These are phyloP conservation scores for Cepaea hortensis DNA, from an alignment of 2,888 invertebrate genomes.

Conservation along the genomic window DNA sequence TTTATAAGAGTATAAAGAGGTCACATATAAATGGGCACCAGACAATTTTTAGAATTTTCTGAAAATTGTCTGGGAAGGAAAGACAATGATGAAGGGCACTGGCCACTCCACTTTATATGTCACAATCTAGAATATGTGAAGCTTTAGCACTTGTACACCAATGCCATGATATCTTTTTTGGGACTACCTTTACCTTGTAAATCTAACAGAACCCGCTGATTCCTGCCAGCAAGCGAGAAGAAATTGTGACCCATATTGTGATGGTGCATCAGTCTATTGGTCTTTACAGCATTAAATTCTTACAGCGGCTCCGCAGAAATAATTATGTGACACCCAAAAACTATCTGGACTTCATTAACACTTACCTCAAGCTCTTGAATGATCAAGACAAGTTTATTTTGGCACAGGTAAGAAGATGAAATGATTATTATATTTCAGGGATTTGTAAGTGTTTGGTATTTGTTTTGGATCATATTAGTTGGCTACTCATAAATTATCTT, in stretches of 20 bases:
- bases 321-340: slow-evolving; percentile 95
- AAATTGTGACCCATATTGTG: slow-evolving; percentile 89
- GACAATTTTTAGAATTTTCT: no score
- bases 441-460: no score
- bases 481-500: no score
- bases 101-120: no score
- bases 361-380: slow-evolving; percentile 85
- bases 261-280: slow-evolving; percentile 88
- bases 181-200: neutral
- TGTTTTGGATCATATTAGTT: no score
- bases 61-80: no score
- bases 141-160: no score
- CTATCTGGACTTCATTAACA: slow-evolving; percentile 90
- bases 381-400: slow-evolving; percentile 81
- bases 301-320: slow-evolving; percentile 84
- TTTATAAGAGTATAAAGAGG: no score
- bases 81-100: no score
- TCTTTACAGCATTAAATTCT: slow-evolving; percentile 85
- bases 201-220: slow-evolving; percentile 81
- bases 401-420: slow-evolving; percentile 74
- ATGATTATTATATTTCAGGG: slow-evolving; percentile 23
- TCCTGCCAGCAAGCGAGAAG: slow-evolving; percentile 82
- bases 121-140: no score
- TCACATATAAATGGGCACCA: no score
- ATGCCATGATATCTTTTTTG: no score